Conservation (phyloP, 2,113 vertebrate species). For the Cyanistes caeruleus region DNA sequence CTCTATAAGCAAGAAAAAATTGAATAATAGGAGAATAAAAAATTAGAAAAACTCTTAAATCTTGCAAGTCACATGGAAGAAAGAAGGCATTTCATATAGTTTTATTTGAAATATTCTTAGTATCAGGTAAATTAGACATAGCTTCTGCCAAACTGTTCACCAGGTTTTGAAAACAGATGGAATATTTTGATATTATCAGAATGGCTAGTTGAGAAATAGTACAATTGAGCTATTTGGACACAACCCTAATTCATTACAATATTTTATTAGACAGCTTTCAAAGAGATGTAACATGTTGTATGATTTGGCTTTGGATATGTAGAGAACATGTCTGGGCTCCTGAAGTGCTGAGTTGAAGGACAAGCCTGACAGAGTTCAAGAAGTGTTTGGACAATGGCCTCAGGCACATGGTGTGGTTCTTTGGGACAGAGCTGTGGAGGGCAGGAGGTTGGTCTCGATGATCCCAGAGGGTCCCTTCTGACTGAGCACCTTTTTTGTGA, state of each 20-base stretch:
- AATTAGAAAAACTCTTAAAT: neutral
- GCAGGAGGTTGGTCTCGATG: no score
- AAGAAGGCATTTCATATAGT: neutral
- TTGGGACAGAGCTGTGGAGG: accelerated
- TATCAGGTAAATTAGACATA: neutral
- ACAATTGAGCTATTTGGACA: neutral
- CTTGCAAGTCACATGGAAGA: neutral
- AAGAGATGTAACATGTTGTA: neutral
- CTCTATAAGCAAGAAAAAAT: neutral
- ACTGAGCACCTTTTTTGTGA: neutral
- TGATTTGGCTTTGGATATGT: neutral
- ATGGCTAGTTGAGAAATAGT: neutral
- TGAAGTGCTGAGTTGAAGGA: neutral
- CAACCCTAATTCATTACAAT: neutral
- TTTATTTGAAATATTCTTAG: neutral
- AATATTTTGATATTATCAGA: slow-evolving; percentile 8
- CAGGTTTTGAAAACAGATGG: neutral
- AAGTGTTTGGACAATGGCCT: neutral
- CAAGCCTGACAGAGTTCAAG: neutral
- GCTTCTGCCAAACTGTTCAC: neutral
- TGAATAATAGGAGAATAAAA: slow-evolving; percentile 25
- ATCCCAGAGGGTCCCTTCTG: neutral
- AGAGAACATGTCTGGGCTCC: neutral
- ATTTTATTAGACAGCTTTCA: neutral
- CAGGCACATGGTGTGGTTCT: neutral